These are phyloP conservation scores for Caenorhabditis afra DNA, from an alignment of 2,888 invertebrate species.

Conservation along the genomic window DNA sequence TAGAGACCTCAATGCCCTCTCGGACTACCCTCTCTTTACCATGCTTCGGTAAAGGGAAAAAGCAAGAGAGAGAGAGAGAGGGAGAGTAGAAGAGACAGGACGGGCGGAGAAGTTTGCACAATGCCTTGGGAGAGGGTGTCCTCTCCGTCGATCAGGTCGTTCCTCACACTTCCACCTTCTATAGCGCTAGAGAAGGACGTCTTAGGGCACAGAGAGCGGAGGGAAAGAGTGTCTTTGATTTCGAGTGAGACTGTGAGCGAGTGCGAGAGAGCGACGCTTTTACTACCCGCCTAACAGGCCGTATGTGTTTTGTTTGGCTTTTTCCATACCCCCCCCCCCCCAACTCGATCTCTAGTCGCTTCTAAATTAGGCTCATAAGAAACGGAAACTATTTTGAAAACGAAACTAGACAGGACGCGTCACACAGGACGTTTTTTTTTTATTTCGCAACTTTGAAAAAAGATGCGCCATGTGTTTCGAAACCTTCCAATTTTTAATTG, in stretches of 20 bases:
- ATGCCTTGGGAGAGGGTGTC: constrained; percentile 24
- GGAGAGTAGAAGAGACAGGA: constrained; percentile 1
- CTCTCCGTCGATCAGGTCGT: constrained; percentile 36
- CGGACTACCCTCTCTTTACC: constrained; percentile 30
- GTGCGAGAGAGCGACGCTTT: constrained; percentile 10
- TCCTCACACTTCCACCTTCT: constrained; percentile 41
- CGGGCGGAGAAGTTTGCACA: constrained; percentile 48
- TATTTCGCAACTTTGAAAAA: too few species aligned
- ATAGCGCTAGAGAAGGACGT: constrained; percentile 6
- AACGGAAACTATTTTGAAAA: too few species aligned
- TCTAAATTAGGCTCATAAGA: too few species aligned
- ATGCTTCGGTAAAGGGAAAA: constrained; percentile 36
- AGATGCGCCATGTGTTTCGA: too few species aligned
- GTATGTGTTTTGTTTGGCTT: constrained; percentile 14
- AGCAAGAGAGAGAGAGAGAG: background rate
- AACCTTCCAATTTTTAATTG: background rate
- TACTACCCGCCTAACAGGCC: background rate
- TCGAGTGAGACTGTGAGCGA: constrained; percentile 2
- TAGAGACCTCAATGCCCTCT: constrained; percentile 39
- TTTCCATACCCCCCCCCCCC: too few species aligned
- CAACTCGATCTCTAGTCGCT: too few species aligned
- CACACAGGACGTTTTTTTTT: too few species aligned
- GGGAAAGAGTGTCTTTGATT: constrained; percentile 20
- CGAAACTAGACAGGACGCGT: too few species aligned
- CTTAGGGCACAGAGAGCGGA: background rate